Percentiles rank a stretch among this genome's conserved stretches.
These are phyloP conservation scores for Stomatorhinus walkeri DNA, from an alignment of 2,797 vertebrate species.

Conservation along the genomic window DNA sequence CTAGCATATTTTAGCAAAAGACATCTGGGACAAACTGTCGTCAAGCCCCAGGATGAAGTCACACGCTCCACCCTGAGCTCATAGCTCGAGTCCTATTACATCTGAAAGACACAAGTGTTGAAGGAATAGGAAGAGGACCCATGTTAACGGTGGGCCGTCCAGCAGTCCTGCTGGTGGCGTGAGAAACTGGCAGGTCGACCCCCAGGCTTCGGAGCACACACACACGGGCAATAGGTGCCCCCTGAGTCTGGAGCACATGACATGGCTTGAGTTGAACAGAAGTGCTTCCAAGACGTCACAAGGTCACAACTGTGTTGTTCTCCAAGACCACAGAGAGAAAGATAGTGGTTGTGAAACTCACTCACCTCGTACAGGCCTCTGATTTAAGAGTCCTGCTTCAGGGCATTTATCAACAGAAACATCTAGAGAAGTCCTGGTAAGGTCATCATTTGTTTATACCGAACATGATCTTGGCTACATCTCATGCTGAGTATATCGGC, in stretches of 20 bases:
- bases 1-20: not conserved
- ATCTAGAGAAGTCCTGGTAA: not conserved
- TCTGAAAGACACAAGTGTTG: not conserved
- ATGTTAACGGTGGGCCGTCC: not conserved
- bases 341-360: not conserved
- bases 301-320: not conserved
- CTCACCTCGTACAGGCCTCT: not conserved
- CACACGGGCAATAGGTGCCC: not conserved
- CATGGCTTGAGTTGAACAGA: not conserved
- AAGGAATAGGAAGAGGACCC: not conserved
- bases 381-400: not conserved
- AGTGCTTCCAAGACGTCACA: not conserved
- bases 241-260: not conserved
- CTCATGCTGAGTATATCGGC: not conserved
- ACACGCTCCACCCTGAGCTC: not conserved
- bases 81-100: not conserved
- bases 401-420: not conserved
- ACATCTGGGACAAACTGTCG: not conserved
- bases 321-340: not conserved
- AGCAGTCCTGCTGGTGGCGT: not conserved
- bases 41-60: not conserved
- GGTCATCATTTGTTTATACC: not conserved
- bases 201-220: not conserved
- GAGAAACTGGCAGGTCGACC: not conserved
- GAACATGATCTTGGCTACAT: not conserved